Base-by-base conservation (phyloP, 30 jellyfish, hydroid and myxozoan genomes). In the Sanderia malayensis region DNA sequence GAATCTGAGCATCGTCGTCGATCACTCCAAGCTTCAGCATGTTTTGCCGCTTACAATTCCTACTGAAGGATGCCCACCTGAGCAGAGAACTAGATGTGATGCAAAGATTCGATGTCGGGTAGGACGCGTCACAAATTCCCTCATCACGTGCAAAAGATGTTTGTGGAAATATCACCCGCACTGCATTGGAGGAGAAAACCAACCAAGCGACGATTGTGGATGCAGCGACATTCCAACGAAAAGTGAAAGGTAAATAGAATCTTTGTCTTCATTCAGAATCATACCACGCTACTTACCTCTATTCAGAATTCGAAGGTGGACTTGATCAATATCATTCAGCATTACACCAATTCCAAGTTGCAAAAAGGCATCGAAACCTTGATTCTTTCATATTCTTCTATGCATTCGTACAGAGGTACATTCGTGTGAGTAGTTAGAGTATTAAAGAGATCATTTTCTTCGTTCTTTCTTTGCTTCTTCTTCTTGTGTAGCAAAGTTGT, bases 171-270 rank as follows among this genome's bases (percentile, higher is more conserved):
- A 41, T 41, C 55, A 41, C 55, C 55, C 55, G 55, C 55, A 41
- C 55, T 41, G 55, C 55, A 41, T 41, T 41, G 55, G 55, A 41
- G 55, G 55, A 41, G 55, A 41, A 41, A 41, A 41, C 8, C 8
- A 41, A 41, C 55, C 55, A 41, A 41, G 55, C 55, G 55, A 41
- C 55, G 55, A 41, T 41, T 41, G 55, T 41, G 55, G 55, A 41
- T 41, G 55, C 55, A 41, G 55, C 55, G 55, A 41, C 55, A 41
- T 41, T 41, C 55, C 55, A 41, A 41, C 55, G 55, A 41, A 41
- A 41, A 41, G 55, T 15, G 15, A 41, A 41, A 41, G 55, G 8
- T 41, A 41, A 41, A 41, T 41, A 41, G 8, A 41, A 41, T 41
- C 55, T 41, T 41, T 8, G 55, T 41, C 15, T 41, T 41, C 55